Evolutionary conservation across 1,140 invertebrate species (phyloP).

Genomic region (Andricus grossulariae): DNA sequence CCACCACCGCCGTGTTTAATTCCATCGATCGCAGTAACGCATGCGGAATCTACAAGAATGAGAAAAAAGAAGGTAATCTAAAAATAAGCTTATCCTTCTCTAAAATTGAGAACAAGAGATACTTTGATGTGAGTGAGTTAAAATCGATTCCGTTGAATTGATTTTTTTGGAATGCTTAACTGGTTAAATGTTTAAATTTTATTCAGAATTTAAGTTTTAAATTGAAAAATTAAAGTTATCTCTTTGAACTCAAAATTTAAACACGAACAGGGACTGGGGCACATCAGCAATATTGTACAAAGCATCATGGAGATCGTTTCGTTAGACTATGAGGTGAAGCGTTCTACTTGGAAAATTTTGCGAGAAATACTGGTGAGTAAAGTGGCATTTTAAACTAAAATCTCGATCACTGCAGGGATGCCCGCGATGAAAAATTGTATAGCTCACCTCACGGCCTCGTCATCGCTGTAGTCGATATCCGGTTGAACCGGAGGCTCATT

Average conservation of each 20-base stretch:
- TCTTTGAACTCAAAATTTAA: not conserved
- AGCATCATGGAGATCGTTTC: slow-evolving; percentile 39
- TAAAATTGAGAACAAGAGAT: slow-evolving; percentile 13
- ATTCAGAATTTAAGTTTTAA: not conserved
- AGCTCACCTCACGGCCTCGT: slow-evolving; percentile 88
- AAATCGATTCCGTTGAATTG: no score
- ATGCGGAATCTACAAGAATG: slow-evolving; percentile 76
- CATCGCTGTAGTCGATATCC: slow-evolving; percentile 92
- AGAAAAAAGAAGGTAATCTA: slow-evolving; percentile 65
- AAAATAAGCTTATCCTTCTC: slow-evolving; percentile 47
- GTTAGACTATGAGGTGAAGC: slow-evolving; percentile 45
- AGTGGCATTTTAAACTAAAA: slow-evolving; percentile 4
- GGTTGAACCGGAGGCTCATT: slow-evolving; percentile 92
- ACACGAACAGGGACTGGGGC: not conserved
- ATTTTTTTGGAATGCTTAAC: no score
- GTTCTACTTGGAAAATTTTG: slow-evolving; percentile 48
- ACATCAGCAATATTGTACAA: slow-evolving; percentile 60
- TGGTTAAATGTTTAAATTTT: not conserved
- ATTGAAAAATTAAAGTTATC: not conserved
- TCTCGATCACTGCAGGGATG: slow-evolving; percentile 6
- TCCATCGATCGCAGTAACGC: slow-evolving; percentile 76
- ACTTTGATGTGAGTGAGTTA: not conserved
- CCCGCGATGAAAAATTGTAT: slow-evolving; percentile 6
- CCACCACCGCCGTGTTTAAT: slow-evolving; percentile 75
- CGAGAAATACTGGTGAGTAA: slow-evolving; percentile 24